Conservation (phyloP, 2,797 vertebrate species). For the Lagorchestes hirsutus region DNA sequence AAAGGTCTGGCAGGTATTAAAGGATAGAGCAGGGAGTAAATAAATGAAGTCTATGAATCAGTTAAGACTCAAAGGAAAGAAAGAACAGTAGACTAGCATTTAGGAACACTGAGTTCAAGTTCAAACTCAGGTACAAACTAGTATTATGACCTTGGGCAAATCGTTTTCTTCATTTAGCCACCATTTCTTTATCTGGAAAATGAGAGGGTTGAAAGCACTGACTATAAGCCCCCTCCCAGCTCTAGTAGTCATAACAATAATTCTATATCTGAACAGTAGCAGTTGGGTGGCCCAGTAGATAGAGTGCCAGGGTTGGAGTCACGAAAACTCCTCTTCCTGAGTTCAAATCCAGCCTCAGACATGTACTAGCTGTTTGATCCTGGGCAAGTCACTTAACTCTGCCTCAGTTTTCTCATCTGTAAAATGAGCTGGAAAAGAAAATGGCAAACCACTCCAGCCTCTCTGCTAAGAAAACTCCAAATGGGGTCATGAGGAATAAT, state of each 20-base stretch:
- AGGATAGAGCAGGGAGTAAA: not conserved
- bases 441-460: not conserved
- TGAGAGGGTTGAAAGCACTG: not conserved
- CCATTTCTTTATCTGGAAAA: not conserved
- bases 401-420: constrained; percentile 10
- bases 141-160: not conserved
- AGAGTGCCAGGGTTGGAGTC: not conserved
- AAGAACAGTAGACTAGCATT: not conserved
- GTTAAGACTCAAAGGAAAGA: not conserved
- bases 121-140: not conserved
- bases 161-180: not conserved
- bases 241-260: not conserved
- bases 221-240: not conserved
- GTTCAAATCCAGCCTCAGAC: not conserved
- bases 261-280: not conserved
- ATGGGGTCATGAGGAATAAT: not conserved
- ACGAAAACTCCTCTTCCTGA: not conserved
- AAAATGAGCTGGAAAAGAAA: not conserved
- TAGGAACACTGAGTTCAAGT: not conserved
- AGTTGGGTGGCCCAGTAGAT: not conserved
- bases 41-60: not conserved
- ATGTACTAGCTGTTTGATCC: not conserved
- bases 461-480: not conserved
- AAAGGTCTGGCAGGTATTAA: not conserved
- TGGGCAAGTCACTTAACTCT: not conserved